Conservation (phyloP, 1,140 invertebrate species). For the Drosophila insularis region DNA sequence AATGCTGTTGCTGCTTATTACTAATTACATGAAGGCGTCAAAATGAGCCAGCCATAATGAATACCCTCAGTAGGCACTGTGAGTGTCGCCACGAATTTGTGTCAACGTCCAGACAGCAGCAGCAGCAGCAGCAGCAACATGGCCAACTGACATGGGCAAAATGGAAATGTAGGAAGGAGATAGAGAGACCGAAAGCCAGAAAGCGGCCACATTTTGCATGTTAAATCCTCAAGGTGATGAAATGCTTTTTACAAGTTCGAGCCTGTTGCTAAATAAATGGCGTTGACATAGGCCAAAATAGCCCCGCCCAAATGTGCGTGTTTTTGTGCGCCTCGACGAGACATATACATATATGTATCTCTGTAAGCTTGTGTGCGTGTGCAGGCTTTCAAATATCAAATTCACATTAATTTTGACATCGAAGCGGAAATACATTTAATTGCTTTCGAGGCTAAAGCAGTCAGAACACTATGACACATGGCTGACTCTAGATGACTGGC, state of each 20-base stretch:
- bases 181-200: background rate
- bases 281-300: conserved; percentile 43
- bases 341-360: background rate
- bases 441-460: conserved; percentile 52
- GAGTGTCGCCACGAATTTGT: conserved; percentile 36
- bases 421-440: conserved; percentile 79
- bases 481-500: conserved; percentile 12
- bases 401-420: conserved; percentile 75
- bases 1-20: conserved; percentile 53
- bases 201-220: conserved; percentile 37
- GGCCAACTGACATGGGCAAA: background rate
- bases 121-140: background rate
- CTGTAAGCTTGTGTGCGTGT: conserved; percentile 43
- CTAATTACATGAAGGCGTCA: conserved; percentile 41
- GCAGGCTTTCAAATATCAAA: conserved; percentile 71
- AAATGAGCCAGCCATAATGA: conserved; percentile 36
- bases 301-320: conserved; percentile 36
- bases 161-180: no score
- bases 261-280: background rate
- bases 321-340: background rate
- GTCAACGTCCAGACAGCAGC: conserved; percentile 44
- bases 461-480: conserved; percentile 12
- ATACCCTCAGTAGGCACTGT: conserved; percentile 14
- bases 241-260: conserved; percentile 26
- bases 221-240: conserved; percentile 57